Evolutionary conservation across 2,888 invertebrate genomes (phyloP), one percentile per base, ranked within the genome.

Genomic region (Heliconius ethilla): DNA sequence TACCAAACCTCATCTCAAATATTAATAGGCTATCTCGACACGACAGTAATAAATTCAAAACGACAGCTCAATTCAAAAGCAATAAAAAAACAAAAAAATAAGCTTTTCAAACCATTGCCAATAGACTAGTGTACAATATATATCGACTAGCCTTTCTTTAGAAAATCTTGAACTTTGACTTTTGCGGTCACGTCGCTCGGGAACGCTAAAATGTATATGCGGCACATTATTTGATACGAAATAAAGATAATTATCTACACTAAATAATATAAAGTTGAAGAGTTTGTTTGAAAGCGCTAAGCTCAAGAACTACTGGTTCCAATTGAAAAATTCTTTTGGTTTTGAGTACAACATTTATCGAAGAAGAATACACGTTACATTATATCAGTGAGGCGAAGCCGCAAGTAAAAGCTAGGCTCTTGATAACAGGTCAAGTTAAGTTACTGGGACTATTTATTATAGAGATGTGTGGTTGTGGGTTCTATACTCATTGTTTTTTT

Each of bases 131-230:
- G 3, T 51, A 51, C 9, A 22, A 59, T n/a, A 59, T 59, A 59
- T 59, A 55, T 55, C n/a, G 7, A 11, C 40, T 74, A 29, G 63
- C 74, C 45, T 74, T 74, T 63, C 74, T 65, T 63, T 74, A 63
- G 33, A 74, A 74, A 74, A 74, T 74, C 74, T 74, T 74, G 65
- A 74, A 74, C 74, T 74, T 74, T 65, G 74, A 74, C 63, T 40
- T 74, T 74, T 74, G 22, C 37, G 65, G 45, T 74, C 40, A 74
- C 37, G 10, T 59, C 51, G 18, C 18, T 15, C 25, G 27, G 67
- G 7, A 25, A 74, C 73, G 7, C 25, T 63, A 40, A 27, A 40
- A 74, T 3, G 63, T 62, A 37, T 62, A 63, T 33, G 37, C 59
- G 62, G 73, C 37, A 40, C n/a, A 63, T 63, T 40, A 45, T 62